A percentile compares a stretch with the other conserved stretches of the same genome.
These are phyloP conservation scores for Uloborus plumipes DNA, from an alignment of 2,888 invertebrate genomes.

Conservation along the genomic window DNA sequence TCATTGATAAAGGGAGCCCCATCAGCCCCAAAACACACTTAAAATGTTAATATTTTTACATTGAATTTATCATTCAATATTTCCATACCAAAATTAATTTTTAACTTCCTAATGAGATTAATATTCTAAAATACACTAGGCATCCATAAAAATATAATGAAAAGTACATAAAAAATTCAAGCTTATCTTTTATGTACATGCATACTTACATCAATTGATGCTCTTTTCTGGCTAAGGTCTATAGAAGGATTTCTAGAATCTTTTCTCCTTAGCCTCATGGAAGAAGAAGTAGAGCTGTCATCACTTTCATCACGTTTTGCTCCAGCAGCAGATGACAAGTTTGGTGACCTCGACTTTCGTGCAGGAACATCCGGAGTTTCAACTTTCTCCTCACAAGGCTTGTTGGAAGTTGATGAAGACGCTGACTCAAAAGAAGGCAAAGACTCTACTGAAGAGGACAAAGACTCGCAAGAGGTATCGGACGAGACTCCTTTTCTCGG, in stretches of 20 bases:
- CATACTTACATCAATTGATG: conserved; percentile 56
- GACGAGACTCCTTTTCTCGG: conserved; percentile 8
- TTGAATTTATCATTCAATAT: too few species aligned
- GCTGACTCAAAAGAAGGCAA: conserved; percentile 38
- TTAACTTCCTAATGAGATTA: too few species aligned
- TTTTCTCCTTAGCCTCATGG: neutral
- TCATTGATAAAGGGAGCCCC: too few species aligned
- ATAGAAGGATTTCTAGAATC: conserved; percentile 17
- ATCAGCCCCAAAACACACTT: too few species aligned
- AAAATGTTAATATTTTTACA: too few species aligned
- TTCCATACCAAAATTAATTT: too few species aligned
- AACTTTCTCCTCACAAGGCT: neutral
- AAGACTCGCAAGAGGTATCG: conserved; percentile 22
- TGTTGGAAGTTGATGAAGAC: conserved; percentile 2
- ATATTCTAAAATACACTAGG: too few species aligned
- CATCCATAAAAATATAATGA: too few species aligned
- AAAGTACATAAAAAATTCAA: too few species aligned
- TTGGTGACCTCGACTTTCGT: conserved; percentile 25
- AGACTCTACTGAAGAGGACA: conserved; percentile 52
- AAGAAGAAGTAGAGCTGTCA: conserved; percentile 26
- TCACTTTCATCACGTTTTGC: conserved; percentile 27
- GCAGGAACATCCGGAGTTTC: conserved; percentile 31
- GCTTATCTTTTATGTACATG: neutral
- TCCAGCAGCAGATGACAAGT: conserved; percentile 5
- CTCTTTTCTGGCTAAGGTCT: conserved; percentile 30